These are phyloP conservation scores for Melitaea athalia DNA, from an alignment of 2,888 invertebrate genomes.

Conservation along the genomic window DNA sequence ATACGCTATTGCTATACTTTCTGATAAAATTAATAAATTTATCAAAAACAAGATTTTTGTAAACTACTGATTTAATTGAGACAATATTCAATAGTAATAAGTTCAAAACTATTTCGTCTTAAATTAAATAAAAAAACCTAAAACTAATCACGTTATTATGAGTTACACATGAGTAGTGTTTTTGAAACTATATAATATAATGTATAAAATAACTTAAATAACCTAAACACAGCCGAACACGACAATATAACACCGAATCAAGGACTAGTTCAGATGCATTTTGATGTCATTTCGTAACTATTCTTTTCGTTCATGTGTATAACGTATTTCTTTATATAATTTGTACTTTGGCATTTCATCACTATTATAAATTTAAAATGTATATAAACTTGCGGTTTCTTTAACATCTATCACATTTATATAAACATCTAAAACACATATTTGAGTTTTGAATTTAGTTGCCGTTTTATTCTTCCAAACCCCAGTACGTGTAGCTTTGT, in stretches of 20 bases:
- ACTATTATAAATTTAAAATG: conserved; percentile 25
- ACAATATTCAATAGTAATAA: no score
- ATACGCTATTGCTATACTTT: conserved; percentile 19
- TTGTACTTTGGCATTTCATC: conserved; percentile 43
- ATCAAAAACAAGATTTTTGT: background rate
- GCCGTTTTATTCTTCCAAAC: background rate
- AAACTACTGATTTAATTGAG: background rate
- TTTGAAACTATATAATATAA: no score
- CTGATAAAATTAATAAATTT: background rate
- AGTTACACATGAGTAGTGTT: no score
- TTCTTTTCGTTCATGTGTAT: conserved; percentile 21
- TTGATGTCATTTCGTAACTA: conserved; percentile 12
- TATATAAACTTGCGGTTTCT: conserved; percentile 32
- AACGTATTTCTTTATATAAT: conserved; percentile 32
- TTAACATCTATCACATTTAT: conserved; percentile 51
- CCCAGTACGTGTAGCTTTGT: background rate
- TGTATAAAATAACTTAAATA: conserved; percentile 46
- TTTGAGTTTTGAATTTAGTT: conserved; percentile 21
- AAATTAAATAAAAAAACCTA: no score
- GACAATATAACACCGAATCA: conserved; percentile 61
- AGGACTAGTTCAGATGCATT: conserved; percentile 25
- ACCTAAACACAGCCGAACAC: conserved; percentile 73
- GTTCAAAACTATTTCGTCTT: no score
- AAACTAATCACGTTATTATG: no score
- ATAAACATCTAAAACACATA: conserved; percentile 42